Percentiles rank a stretch among this genome's conserved stretches.
Conservation (phyloP, 2,888 invertebrate species). For the Andrena praecox region DNA sequence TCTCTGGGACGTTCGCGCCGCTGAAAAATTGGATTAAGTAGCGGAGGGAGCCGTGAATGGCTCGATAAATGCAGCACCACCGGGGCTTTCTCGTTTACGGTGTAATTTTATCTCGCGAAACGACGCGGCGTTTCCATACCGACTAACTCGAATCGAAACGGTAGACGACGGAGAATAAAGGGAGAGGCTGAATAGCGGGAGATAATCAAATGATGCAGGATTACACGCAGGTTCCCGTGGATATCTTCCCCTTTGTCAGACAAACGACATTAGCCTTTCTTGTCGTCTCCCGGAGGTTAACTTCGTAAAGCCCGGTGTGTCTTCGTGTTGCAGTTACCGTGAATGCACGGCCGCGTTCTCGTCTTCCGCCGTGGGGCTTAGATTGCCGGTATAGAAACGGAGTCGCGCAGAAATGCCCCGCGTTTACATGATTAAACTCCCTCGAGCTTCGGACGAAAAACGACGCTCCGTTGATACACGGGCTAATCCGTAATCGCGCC, state of each 20-base stretch:
- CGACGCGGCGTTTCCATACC: slow-evolving; percentile 26
- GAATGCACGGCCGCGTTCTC: slow-evolving; percentile 25
- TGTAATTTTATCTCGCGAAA: slow-evolving; percentile 22
- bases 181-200: slow-evolving; percentile 38
- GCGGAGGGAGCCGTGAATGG: background rate
- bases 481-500: background rate
- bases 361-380: slow-evolving; percentile 14
- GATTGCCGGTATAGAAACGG: slow-evolving; percentile 24
- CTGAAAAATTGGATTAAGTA: background rate
- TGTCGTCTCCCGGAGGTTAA: slow-evolving; percentile 28
- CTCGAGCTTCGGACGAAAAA: background rate
- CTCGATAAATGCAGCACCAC: background rate
- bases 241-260: slow-evolving; percentile 47
- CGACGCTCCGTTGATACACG: background rate
- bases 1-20: background rate
- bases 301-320: slow-evolving; percentile 22
- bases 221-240: slow-evolving; percentile 45
- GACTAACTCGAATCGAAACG: slow-evolving; percentile 6
- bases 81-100: background rate
- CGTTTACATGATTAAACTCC: slow-evolving; percentile 36
- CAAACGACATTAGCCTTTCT: slow-evolving; percentile 40
- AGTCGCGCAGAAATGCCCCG: background rate
- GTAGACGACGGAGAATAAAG: background rate
- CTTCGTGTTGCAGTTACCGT: slow-evolving; percentile 17
- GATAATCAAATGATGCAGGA: slow-evolving; percentile 54